A percentile compares a stretch with the other conserved stretches of the same genome.
phyloP scores from a whole-genome alignment of 2,797 vertebrate species.

The Lutjanus argentimaculatus region DNA sequence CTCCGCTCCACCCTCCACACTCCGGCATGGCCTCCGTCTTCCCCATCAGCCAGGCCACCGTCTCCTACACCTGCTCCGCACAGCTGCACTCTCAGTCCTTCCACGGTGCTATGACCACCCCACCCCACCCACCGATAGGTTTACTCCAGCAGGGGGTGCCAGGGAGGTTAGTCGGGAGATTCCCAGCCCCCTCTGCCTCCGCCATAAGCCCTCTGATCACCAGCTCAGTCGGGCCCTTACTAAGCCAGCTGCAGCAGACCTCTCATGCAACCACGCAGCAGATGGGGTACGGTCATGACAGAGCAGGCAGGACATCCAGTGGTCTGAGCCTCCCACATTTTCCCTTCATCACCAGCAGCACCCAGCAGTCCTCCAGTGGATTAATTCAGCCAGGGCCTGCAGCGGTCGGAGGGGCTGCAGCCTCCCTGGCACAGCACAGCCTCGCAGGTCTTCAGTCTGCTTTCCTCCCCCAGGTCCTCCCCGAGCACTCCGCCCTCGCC shows the following conservation, averaged over 20 bases:
- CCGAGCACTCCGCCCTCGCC: slow-evolving; percentile 88
- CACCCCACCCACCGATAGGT: slow-evolving; percentile 69
- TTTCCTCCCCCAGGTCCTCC: slow-evolving; percentile 86
- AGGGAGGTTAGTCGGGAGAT: slow-evolving; percentile 75
- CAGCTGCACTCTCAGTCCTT: slow-evolving; percentile 83
- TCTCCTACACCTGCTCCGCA: slow-evolving; percentile 81
- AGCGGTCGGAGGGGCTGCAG: slow-evolving; percentile 62
- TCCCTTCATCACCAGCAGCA: slow-evolving; percentile 82
- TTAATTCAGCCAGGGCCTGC: slow-evolving; percentile 79
- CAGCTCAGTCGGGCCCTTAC: slow-evolving; percentile 85
- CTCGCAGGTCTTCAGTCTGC: slow-evolving; percentile 87
- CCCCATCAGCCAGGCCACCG: slow-evolving; percentile 71
- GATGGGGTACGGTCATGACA: slow-evolving; percentile 79
- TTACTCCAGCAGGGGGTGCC: slow-evolving; percentile 87
- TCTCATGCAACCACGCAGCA: slow-evolving; percentile 77
- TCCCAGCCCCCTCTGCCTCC: slow-evolving; percentile 74
- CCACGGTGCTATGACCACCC: slow-evolving; percentile 78
- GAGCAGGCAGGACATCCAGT: slow-evolving; percentile 79
- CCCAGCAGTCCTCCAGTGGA: slow-evolving; percentile 84
- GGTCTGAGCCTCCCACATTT: slow-evolving; percentile 82
- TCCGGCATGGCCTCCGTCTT: slow-evolving; percentile 69
- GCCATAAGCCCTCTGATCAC: slow-evolving; percentile 86
- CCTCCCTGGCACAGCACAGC: slow-evolving; percentile 84
- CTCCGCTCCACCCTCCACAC: slow-evolving; percentile 62
- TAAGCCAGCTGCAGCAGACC: slow-evolving; percentile 87